These are phyloP conservation scores for Arizona elegans DNA, from an alignment of 2,113 vertebrate genomes.

Conservation along the genomic window DNA sequence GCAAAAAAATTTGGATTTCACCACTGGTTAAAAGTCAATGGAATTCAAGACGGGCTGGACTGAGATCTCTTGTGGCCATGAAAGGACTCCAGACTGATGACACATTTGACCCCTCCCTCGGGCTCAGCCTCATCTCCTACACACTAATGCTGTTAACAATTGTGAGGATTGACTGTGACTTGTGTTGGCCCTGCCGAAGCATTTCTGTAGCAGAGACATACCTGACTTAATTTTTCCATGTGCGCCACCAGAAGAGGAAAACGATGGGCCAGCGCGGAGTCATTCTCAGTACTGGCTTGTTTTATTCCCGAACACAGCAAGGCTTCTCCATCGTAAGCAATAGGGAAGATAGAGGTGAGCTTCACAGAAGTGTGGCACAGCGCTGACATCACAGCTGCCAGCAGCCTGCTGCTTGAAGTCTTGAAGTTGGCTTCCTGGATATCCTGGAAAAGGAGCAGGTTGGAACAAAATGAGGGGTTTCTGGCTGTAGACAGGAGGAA, in stretches of 20 bases:
- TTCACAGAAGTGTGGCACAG: conserved; percentile 95
- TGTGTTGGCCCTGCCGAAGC: no score
- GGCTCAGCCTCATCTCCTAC: not conserved
- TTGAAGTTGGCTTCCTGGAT: conserved; percentile 98
- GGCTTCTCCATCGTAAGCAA: conserved; percentile 95
- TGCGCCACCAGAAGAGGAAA: conserved; percentile 95
- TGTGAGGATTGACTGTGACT: not conserved
- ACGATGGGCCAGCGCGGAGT: conserved; percentile 91
- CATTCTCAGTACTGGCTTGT: conserved; percentile 97
- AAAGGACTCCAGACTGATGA: not conserved
- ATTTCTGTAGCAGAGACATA: conserved; percentile 37
- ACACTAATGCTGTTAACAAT: not conserved
- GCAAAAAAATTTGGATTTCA: no score
- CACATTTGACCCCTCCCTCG: not conserved
- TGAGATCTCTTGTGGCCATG: not conserved
- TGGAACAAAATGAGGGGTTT: not conserved
- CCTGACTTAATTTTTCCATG: conserved; percentile 98
- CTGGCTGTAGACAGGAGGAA: not conserved
- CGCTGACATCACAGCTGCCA: conserved; percentile 97
- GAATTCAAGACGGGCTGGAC: not conserved
- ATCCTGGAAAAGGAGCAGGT: conserved; percentile 72
- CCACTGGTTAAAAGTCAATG: not conserved
- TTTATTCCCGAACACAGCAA: conserved; percentile 91
- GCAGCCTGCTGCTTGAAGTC: conserved; percentile 92
- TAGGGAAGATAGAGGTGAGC: conserved; percentile 94